Base-by-base conservation (phyloP, 2,888 invertebrate genomes). In the Asteroscopus sphinx region DNA sequence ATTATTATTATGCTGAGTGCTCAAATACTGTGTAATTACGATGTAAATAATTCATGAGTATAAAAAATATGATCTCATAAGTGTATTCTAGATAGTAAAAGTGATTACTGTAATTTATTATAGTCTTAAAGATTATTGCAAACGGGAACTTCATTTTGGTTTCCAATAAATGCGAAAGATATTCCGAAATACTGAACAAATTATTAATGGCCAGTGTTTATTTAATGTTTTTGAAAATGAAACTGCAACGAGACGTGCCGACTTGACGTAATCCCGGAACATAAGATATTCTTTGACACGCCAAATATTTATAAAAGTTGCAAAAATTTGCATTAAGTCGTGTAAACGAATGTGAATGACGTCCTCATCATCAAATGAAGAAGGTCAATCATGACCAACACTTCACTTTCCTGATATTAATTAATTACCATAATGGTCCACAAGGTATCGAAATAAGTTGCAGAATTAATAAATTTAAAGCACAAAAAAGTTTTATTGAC, bases 71-170 rank as follows among this genome's bases (percentile, higher is more conserved):
- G 48, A 70, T 61, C 47, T 46, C 52, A 74, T 39, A n/a, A n/a
- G n/a, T n/a, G n/a, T 70, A 41, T 42, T 41, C 55, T 58, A 68
- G 82, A 87, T 82, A 86, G 81, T 68, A 77, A 83, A 73, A 78
- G 67, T 79, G 71, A 67, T 76, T 61, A 70, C 7, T 61, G 48
- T 26, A 36, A 58, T 57, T 59, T 45, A 59, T 56, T 56, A 28
- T 35, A 51, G 30, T 42, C 11, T 37, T 36, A 59, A 37, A 17
- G 44, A 52, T 45, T 37, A 32, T 13, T 26, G 30, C 40, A 48
- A 57, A 45, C 17, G 30, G n/a, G n/a, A n/a, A n/a, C n/a, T n/a
- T n/a, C n/a, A 58, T 48, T 47, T 45, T 45, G 44, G 32, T 58
- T 52, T 46, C 13, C 39, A 58, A 37, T 40, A 26, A 49, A 53